phyloP scores from a whole-genome alignment of 2,888 invertebrate genomes.

The Idaea aversata region DNA sequence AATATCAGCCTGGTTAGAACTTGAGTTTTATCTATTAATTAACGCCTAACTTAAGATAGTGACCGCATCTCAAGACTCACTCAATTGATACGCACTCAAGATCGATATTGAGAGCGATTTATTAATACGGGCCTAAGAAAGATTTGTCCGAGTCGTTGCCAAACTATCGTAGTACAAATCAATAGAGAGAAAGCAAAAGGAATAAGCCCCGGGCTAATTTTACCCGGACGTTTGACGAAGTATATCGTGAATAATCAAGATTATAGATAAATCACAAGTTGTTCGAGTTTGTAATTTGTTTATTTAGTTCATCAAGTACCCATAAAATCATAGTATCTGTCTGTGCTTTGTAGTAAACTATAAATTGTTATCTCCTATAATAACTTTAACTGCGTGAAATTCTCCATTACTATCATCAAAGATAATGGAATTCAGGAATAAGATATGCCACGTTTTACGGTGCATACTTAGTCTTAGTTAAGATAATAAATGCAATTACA shows the following conservation, averaged over 20 bases:
- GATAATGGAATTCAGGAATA: background rate
- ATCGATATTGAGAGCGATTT: too few relatives aligned
- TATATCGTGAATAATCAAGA: conserved; percentile 25
- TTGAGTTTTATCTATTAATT: too few relatives aligned
- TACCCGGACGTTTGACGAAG: conserved; percentile 34
- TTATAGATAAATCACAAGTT: too few relatives aligned
- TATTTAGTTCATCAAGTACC: background rate
- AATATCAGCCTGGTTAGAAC: too few relatives aligned
- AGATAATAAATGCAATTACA: conserved; percentile 8
- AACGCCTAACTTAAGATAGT: too few relatives aligned
- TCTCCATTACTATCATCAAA: background rate
- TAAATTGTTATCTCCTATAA: background rate
- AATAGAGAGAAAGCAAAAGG: conserved; percentile 25
- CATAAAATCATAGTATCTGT: background rate
- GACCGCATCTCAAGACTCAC: too few relatives aligned
- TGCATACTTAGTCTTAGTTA: background rate
- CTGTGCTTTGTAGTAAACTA: background rate
- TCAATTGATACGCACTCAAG: too few relatives aligned
- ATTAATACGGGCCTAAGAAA: too few relatives aligned
- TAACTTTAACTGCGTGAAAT: background rate
- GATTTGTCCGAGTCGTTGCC: conserved; percentile 24
- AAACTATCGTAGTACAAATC: conserved; percentile 25
- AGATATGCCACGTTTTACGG: background rate
- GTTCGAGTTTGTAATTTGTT: background rate
- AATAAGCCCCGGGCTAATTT: conserved; percentile 35